Base-by-base conservation (phyloP, 2,888 invertebrate species). In the Oligia latruncula region DNA sequence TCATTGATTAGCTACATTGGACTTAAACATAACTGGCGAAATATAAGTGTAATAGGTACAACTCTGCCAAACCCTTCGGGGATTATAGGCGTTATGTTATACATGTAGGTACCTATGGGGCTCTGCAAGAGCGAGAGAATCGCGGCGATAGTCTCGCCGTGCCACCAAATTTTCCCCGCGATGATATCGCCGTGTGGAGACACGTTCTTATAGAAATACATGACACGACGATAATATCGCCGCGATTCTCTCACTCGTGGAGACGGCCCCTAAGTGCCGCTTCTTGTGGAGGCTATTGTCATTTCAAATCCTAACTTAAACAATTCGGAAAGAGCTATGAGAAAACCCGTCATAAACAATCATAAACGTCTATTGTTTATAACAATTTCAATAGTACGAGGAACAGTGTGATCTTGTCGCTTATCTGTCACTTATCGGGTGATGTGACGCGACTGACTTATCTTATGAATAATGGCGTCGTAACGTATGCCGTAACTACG, bases 401-500 rank as follows among this genome's bases (percentile, higher is more conserved):
- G 64, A 46, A 83, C 77, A 74, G 67, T 76, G 80, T 60, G 84
- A 87, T 86, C 78, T 87, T 68, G 65, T 67, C 73, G 64, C 79
- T 87, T 86, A 86, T 86, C 86, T 65, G 40, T 20, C 55, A 60
- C 29, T 75, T 83, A 85, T 85, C 86, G 55, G 52, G 23, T 17
- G 74, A 83, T 84, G 84, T 78, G 87, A 68, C 73, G n/a, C 40
- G 46, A 35, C 29, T n/a, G 67, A 64, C 55, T 77, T 84, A 82
- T 84, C 84, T 74, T 65, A 15, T n/a, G 60, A 85, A 70, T 81
- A 64, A 65, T 83, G 68, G 72, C 85, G 85, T 52, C 60, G 55
- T 73, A 46, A 70, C n/a, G 58, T 35, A 66, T 20, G 40, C 9
- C 23, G 13, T 40, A n/a, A 40, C 9, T 71, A 58, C 20, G 58